A percentile compares a stretch with the other conserved stretches of the same genome.
Evolutionary conservation across 2,888 invertebrate species (phyloP).

Genomic region (Meteorus colon): DNA sequence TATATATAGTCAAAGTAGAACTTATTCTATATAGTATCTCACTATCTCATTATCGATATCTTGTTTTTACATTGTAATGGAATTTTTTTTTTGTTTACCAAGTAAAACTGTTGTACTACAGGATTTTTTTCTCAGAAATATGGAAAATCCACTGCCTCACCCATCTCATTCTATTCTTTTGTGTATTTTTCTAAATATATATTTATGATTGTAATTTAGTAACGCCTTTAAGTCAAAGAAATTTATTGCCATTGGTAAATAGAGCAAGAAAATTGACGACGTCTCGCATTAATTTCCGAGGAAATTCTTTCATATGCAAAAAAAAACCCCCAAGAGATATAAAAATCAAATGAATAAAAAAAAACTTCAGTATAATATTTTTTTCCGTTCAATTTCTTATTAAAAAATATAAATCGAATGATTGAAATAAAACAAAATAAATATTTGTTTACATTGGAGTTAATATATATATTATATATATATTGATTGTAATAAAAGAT

Average conservation of each 20-base stretch:
- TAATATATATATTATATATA: too few species aligned
- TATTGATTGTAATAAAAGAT: too few species aligned
- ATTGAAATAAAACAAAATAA: too few species aligned
- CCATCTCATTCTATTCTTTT: background rate
- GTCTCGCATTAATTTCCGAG: conserved; percentile 1
- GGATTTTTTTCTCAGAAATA: background rate
- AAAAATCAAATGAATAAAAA: background rate
- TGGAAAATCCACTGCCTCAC: background rate
- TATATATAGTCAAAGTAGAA: background rate
- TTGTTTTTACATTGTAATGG: background rate
- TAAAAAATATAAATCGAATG: too few species aligned
- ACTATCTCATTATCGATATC: too few species aligned
- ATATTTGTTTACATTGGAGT: too few species aligned
- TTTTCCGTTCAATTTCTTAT: background rate
- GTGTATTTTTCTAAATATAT: background rate
- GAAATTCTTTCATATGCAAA: background rate
- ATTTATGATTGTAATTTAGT: conserved; percentile 1
- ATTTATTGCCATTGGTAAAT: background rate
- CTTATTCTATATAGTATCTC: too few species aligned
- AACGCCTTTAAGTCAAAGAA: conserved; percentile 1
- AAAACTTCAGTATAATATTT: background rate
- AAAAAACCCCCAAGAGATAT: background rate
- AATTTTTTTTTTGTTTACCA: background rate
- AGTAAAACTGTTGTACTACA: background rate
- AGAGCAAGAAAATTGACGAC: conserved; percentile 8